Percentiles rank a stretch among this genome's conserved stretches.
Conservation (phyloP, 2,797 vertebrate species). For the Neomorphus geoffroyi region DNA sequence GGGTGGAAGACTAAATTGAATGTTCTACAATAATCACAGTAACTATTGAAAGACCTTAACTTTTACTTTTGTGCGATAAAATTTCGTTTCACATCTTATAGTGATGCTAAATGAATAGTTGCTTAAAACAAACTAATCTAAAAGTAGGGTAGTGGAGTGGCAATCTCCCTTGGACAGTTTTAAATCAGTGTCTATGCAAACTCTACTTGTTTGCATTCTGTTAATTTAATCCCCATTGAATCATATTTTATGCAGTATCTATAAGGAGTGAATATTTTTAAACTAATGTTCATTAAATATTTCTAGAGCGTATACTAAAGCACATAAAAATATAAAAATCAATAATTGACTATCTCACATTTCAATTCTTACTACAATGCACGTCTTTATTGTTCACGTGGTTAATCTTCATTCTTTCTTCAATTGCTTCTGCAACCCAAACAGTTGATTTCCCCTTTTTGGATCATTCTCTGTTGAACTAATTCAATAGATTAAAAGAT, state of each 20-base stretch:
- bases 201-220: neutral
- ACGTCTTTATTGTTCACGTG: neutral
- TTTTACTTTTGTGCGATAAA: neutral
- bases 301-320: neutral
- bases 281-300: neutral
- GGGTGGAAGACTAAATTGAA: neutral
- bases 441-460: neutral
- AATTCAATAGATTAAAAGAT: constrained; percentile 14
- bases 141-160: neutral
- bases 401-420: constrained; percentile 38
- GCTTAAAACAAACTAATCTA: neutral
- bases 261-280: neutral
- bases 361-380: constrained; percentile 19
- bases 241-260: neutral
- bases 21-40: neutral
- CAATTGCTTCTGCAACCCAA: neutral
- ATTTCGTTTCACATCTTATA: neutral
- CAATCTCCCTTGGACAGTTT: neutral
- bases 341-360: neutral
- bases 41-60: neutral
- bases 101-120: neutral
- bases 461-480: neutral
- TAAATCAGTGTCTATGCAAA: neutral
- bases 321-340: neutral
- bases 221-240: neutral